Conservation (phyloP, 2,797 vertebrate genomes). For the Botia almorhae region DNA sequence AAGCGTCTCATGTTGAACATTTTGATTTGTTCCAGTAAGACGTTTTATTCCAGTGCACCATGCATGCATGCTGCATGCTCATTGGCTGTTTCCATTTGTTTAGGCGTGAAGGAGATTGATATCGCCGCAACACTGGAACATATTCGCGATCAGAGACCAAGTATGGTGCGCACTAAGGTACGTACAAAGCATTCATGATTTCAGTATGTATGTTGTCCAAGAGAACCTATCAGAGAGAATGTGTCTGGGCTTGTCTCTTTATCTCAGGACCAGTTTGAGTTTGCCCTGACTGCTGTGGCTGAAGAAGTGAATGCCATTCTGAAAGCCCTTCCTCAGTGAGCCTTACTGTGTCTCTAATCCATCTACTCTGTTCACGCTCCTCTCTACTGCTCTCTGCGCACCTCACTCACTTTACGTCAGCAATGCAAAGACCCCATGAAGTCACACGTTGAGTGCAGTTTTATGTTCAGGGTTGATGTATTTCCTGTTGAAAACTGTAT, state of each 20-base stretch:
- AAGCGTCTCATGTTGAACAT: constrained; percentile 47
- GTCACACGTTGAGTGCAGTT: neutral
- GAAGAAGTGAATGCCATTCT: constrained; percentile 98
- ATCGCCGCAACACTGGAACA: constrained; percentile 96
- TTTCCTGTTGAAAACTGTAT: neutral
- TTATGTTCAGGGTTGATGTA: neutral
- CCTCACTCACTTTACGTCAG: constrained; percentile 31
- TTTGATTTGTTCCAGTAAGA: neutral
- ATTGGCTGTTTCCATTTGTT: constrained; percentile 14
- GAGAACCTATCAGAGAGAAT: neutral
- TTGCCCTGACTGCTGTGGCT: constrained; percentile 92
- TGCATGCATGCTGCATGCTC: neutral
- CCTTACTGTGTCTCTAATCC: constrained; percentile 18
- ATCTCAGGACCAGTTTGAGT: constrained; percentile 95
- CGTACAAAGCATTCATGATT: neutral
- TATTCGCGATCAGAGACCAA: constrained; percentile 92
- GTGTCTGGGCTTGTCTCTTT: neutral
- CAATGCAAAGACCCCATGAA: constrained; percentile 4
- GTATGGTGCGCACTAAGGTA: constrained; percentile 96
- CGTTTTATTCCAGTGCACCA: neutral
- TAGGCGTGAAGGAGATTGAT: constrained; percentile 98
- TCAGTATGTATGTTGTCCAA: neutral
- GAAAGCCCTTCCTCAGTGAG: constrained; percentile 94
- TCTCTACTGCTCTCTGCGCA: neutral
- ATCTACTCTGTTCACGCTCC: constrained; percentile 17